Evolutionary conservation across 2,113 vertebrate species (phyloP), one percentile per base, ranked within the genome.

Genomic region (Apteryx mantelli): DNA sequence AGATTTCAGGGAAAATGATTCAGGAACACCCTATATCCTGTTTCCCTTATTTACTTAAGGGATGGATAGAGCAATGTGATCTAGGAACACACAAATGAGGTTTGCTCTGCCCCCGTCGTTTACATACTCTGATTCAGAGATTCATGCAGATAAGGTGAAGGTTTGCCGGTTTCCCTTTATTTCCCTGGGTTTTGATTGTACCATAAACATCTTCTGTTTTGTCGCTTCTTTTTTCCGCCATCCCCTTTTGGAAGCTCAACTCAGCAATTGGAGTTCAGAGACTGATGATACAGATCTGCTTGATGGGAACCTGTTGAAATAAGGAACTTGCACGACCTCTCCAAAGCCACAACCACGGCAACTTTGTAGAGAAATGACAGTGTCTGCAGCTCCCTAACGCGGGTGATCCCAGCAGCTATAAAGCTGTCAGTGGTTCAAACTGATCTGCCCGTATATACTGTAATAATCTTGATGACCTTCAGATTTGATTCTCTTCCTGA

Each of bases 11-110:
- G 95, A 93, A 98, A 97, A 95, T 96, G 75, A 93, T 96, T 94
- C 90, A 97, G 91, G 88, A 93, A 96, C 95, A 94, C 91, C 91
- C 95, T 97, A 89, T 94, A 95, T 97, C 92, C 91, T 97, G 95
- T 97, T 97, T 95, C 91, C 78, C 91, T 93, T 94, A 74, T 97
- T 93, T 93, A 68, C 84, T 84, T 56, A 52, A 80, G 53, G 76
- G 50, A 69, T 74, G 50, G 91, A 53, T 81, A 84, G 79, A 74
- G 61, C 4, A 58, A 76, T 88, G 87, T 50, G 82, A 82, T 94
- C 78, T 85, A 69, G 88, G 93, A 95, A 85, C 69, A 97, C 94
- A 86, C 82, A 95, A 88, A 76, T 58, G 58, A 86, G 82, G 69
- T 83, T 91, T 82, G 83, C 64, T 84, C 86, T 90, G 66, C 74